Evolutionary conservation across 1,140 invertebrate genomes (phyloP).

Genomic region (Hydropsyche tenuis): DNA sequence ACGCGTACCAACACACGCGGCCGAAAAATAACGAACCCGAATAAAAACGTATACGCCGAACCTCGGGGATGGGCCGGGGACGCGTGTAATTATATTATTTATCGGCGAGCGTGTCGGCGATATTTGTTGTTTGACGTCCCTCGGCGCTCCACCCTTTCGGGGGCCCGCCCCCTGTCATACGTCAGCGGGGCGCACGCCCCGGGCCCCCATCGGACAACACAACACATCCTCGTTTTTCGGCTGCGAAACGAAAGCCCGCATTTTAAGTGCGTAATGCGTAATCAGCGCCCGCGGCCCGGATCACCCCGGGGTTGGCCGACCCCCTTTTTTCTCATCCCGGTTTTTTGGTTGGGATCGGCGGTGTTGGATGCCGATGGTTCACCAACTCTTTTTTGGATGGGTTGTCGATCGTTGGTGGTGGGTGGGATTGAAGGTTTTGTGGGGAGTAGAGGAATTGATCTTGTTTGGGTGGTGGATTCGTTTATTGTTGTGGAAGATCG

Average conservation of each 20-base stretch:
- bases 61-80: no score
- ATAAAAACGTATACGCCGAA: no score
- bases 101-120: slow-evolving; percentile 26
- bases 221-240: slow-evolving; percentile 48
- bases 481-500: no score
- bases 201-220: background rate
- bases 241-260: slow-evolving; percentile 49
- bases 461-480: no score
- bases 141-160: slow-evolving; percentile 1
- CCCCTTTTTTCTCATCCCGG: background rate
- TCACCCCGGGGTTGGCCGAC: slow-evolving; percentile 14
- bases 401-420: no score
- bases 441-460: no score
- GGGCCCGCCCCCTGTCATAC: slow-evolving; percentile 15
- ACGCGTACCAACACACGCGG: background rate
- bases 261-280: slow-evolving; percentile 51
- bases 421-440: no score
- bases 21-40: no score
- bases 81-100: slow-evolving; percentile 23
- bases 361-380: background rate
- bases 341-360: background rate
- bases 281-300: slow-evolving; percentile 46
- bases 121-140: slow-evolving; percentile 33
- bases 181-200: background rate
- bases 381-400: no score